phyloP scores from a whole-genome alignment of 2,113 vertebrate genomes.

The Aviceda subcristata region DNA sequence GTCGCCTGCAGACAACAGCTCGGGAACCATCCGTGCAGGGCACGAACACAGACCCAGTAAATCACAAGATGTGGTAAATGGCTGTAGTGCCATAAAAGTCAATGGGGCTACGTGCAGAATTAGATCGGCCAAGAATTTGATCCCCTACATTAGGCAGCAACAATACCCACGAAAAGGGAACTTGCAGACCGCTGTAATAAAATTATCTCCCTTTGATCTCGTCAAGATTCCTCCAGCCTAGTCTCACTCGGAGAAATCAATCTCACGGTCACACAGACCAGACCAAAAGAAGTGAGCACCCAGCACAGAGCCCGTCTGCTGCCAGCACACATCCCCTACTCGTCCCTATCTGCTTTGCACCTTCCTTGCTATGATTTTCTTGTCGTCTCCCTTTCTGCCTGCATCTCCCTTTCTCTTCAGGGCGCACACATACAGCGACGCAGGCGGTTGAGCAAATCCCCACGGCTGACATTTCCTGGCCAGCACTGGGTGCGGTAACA shows the following conservation, averaged over 20 bases:
- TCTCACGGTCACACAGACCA: not conserved
- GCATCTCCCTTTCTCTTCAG: fast-evolving
- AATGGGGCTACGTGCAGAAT: not conserved
- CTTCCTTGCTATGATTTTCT: not conserved
- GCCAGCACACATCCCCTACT: not conserved
- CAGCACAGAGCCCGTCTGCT: not conserved
- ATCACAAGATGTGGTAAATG: not conserved
- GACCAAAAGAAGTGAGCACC: not conserved
- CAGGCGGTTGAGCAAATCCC: not conserved
- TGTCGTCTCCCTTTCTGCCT: not conserved
- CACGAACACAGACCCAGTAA: not conserved
- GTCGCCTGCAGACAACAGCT: not conserved
- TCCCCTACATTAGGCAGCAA: not conserved
- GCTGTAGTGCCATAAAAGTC: not conserved
- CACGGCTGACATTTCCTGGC: not conserved
- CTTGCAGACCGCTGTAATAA: not conserved
- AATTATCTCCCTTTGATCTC: not conserved
- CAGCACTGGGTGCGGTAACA: not conserved
- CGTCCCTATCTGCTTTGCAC: not conserved
- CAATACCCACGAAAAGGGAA: not conserved
- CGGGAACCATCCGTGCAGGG: not conserved
- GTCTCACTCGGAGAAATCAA: not conserved
- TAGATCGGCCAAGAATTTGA: not conserved
- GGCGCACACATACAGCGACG: not conserved
- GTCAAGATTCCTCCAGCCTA: not conserved